phyloP scores from a whole-genome alignment of 2,113 vertebrate genomes.

The Meles meles region DNA sequence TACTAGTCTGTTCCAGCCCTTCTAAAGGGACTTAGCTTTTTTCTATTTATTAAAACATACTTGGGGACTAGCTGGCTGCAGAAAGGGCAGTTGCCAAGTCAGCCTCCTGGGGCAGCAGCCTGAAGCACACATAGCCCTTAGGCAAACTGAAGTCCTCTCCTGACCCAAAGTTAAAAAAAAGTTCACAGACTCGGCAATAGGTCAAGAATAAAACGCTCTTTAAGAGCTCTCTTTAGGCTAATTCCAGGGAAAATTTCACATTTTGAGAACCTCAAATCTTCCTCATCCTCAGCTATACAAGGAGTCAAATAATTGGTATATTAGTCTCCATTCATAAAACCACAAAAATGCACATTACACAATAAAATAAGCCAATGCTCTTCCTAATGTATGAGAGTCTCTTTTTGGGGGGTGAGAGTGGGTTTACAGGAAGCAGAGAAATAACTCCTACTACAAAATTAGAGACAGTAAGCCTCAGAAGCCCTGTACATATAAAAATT shows the following conservation, averaged over 20 bases:
- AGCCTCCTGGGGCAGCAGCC: background rate
- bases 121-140: background rate
- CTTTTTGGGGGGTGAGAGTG: background rate
- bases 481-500: background rate
- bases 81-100: background rate
- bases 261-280: background rate
- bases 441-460: background rate
- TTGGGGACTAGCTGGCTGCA: background rate
- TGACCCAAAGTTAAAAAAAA: background rate
- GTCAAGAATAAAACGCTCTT: background rate
- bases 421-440: background rate
- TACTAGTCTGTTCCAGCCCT: background rate
- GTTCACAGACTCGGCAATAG: background rate
- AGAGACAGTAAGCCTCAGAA: background rate
- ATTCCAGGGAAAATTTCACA: background rate
- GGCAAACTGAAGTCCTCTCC: background rate
- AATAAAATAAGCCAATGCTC: background rate
- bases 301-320: background rate
- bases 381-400: background rate
- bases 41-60: constrained; percentile 30
- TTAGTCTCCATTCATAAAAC: background rate
- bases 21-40: background rate
- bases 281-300: background rate
- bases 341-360: background rate
- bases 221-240: background rate